phyloP scores from a whole-genome alignment of 2,113 vertebrate species.

The Callionymus lyra region DNA sequence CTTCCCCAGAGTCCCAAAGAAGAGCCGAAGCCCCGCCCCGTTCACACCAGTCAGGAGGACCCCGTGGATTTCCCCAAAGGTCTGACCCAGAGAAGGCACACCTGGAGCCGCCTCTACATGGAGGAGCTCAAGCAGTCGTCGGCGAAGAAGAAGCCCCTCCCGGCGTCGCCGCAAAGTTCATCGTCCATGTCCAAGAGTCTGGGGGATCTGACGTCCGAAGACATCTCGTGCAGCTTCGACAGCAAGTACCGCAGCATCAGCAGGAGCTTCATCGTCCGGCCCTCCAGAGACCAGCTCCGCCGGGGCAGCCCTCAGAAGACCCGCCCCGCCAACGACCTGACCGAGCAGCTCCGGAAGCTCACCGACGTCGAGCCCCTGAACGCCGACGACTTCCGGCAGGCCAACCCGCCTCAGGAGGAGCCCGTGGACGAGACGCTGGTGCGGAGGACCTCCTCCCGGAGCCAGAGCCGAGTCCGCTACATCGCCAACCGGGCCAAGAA shows the following conservation, averaged over 20 bases:
- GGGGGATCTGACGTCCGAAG: constrained; percentile 87
- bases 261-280: constrained; percentile 70
- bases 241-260: constrained; percentile 84
- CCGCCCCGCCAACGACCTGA: constrained; percentile 58
- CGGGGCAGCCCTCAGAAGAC: constrained; percentile 18
- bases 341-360: constrained; percentile 77
- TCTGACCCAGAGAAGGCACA: constrained; percentile 64
- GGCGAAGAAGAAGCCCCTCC: constrained; percentile 32
- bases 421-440: constrained; percentile 50
- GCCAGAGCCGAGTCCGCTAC: constrained; percentile 85
- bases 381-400: constrained; percentile 66
- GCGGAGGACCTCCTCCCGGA: constrained; percentile 80
- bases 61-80: constrained; percentile 35
- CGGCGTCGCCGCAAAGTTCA: constrained; percentile 12
- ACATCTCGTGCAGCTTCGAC: constrained; percentile 76
- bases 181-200: constrained; percentile 84
- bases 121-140: constrained; percentile 73
- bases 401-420: constrained; percentile 45
- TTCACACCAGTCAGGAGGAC: constrained; percentile 28
- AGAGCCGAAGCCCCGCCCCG: constrained; percentile 57
- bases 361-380: constrained; percentile 75
- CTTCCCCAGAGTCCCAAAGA: constrained; percentile 56
- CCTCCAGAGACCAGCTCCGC: constrained; percentile 60
- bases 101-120: constrained; percentile 78
- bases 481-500: constrained; percentile 85